Conservation (phyloP, 2,797 vertebrate species). For the Onychomys leucogaster region DNA sequence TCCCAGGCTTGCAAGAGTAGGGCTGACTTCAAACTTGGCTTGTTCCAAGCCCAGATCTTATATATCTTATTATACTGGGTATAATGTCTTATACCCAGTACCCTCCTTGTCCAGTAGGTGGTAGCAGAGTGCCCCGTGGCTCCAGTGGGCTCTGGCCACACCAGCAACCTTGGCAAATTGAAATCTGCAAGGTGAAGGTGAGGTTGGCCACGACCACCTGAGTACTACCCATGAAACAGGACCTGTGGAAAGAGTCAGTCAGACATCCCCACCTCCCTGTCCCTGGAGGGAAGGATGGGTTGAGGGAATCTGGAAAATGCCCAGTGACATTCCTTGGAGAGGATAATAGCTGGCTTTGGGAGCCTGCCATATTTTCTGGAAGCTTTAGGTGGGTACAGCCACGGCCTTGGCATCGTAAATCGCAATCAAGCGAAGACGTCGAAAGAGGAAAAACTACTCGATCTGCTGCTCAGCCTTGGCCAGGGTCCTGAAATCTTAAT, state of each 20-base stretch:
- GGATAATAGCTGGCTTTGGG: slow-evolving; percentile 40
- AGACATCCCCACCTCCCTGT: neutral
- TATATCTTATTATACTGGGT: too few species aligned
- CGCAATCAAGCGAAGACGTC: slow-evolving; percentile 57
- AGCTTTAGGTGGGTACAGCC: slow-evolving; percentile 37
- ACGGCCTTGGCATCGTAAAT: slow-evolving; percentile 26
- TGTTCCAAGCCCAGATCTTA: neutral
- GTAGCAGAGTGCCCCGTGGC: neutral
- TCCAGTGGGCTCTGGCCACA: neutral
- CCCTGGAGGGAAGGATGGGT: neutral
- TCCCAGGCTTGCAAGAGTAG: neutral
- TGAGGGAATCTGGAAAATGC: slow-evolving; percentile 42
- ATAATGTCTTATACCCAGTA: neutral
- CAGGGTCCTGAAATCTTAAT: slow-evolving; percentile 79
- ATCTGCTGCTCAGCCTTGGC: slow-evolving; percentile 58
- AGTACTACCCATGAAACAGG: neutral
- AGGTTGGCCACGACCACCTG: neutral
- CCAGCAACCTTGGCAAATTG: neutral
- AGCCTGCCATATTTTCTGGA: slow-evolving; percentile 55
- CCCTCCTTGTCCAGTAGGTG: neutral
- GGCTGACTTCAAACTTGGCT: neutral
- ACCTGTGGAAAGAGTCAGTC: neutral
- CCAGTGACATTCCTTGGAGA: slow-evolving; percentile 29
- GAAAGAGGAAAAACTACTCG: slow-evolving; percentile 61
- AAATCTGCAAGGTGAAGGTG: neutral